These are phyloP conservation scores for Stegana nigrithorax DNA, from an alignment of 2,888 invertebrate species.

Conservation along the genomic window DNA sequence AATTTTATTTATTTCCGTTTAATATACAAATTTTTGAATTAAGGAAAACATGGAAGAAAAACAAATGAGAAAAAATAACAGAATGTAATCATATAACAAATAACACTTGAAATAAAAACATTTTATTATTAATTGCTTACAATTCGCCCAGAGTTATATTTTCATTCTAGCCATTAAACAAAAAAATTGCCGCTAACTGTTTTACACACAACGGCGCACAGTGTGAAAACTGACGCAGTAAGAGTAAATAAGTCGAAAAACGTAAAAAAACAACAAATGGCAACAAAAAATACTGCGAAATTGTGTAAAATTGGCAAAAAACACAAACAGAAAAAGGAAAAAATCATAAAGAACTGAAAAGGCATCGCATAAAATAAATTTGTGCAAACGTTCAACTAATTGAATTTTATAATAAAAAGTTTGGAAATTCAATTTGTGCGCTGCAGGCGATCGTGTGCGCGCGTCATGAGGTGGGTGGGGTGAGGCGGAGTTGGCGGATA, in stretches of 20 bases:
- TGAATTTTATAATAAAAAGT: conserved; percentile 40
- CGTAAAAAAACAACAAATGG: not conserved
- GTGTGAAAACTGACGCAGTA: not conserved
- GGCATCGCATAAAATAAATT: conserved; percentile 37
- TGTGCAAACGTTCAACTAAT: conserved; percentile 44
- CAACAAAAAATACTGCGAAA: not conserved
- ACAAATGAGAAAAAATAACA: not conserved
- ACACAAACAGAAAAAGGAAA: not conserved
- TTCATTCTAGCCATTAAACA: too few species aligned
- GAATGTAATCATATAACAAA: not conserved
- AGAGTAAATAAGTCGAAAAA: too few species aligned
- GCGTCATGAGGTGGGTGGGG: not conserved
- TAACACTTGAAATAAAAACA: not conserved
- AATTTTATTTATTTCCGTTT: not conserved
- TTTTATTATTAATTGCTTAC: conserved; percentile 1
- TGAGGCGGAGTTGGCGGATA: not conserved
- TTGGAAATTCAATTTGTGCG: conserved; percentile 45
- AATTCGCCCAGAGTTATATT: not conserved
- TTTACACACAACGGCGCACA: too few species aligned
- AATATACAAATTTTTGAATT: conserved; percentile 4
- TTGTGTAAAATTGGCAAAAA: not conserved
- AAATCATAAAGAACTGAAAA: conserved; percentile 13
- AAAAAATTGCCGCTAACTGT: not conserved
- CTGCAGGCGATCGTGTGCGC: conserved; percentile 30
- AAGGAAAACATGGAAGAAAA: not conserved